phyloP scores from a whole-genome alignment of 2,888 invertebrate genomes.

The Cosmopolites sordidus region DNA sequence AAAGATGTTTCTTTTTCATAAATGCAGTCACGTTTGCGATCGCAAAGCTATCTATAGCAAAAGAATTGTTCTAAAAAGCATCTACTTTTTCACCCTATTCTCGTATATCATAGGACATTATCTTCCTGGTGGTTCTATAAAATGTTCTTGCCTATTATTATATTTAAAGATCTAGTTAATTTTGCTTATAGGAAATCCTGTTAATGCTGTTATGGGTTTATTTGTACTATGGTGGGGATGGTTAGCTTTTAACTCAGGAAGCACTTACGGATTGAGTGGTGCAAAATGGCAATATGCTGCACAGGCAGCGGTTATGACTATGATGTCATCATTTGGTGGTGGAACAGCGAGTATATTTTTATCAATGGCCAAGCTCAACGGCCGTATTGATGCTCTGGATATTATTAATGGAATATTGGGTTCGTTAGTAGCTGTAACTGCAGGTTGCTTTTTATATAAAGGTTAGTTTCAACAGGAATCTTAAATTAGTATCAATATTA shows the following conservation, averaged over 20 bases:
- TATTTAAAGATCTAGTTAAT: too few species aligned
- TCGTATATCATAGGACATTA: too few species aligned
- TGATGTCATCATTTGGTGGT: constrained; percentile 88
- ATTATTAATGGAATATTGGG: constrained; percentile 86
- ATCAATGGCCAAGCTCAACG: constrained; percentile 62
- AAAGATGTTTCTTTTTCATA: too few species aligned
- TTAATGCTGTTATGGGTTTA: constrained; percentile 86
- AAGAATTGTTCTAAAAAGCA: too few species aligned
- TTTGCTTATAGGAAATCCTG: constrained; percentile 68
- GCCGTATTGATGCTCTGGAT: constrained; percentile 76
- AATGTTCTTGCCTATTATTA: too few species aligned
- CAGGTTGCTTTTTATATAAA: constrained; percentile 80
- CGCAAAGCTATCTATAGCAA: too few species aligned
- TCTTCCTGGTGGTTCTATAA: too few species aligned
- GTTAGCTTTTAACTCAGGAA: constrained; percentile 93
- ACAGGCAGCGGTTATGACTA: constrained; percentile 82
- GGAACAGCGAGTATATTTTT: constrained; percentile 67
- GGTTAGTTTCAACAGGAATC: too few species aligned
- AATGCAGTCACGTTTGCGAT: too few species aligned
- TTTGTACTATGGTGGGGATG: constrained; percentile 97
- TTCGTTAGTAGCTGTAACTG: constrained; percentile 82
- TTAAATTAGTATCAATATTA: too few species aligned
- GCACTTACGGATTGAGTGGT: constrained; percentile 67
- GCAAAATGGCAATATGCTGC: constrained; percentile 87
- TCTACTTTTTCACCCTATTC: too few species aligned